These are phyloP conservation scores for Microchrysa polita DNA, from an alignment of 2,888 invertebrate species.

Conservation along the genomic window DNA sequence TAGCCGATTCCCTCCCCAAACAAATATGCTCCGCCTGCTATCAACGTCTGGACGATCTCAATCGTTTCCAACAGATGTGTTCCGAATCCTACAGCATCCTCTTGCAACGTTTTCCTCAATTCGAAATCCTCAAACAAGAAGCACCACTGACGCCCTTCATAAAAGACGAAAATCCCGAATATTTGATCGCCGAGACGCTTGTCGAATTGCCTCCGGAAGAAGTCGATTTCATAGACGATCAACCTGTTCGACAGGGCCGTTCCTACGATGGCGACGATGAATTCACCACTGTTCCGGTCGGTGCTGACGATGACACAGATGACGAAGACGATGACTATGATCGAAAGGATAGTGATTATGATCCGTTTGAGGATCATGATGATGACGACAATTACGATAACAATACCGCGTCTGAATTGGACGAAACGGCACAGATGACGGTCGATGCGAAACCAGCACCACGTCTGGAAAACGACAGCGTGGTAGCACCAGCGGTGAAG, in stretches of 20 bases:
- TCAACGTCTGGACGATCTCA: slow-evolving; percentile 20
- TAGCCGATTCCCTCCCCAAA: slow-evolving; percentile 34
- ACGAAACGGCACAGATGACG: not conserved
- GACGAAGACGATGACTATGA: slow-evolving; percentile 9
- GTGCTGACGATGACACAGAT: not conserved
- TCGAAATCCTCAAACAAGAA: slow-evolving; percentile 1
- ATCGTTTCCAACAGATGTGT: slow-evolving; percentile 45
- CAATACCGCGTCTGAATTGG: slow-evolving; percentile 4
- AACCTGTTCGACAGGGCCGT: not conserved
- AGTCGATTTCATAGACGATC: slow-evolving; percentile 16
- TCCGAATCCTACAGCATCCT: slow-evolving; percentile 20
- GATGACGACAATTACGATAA: slow-evolving; percentile 22
- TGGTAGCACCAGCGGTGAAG: slow-evolving; percentile 13
- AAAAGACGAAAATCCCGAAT: slow-evolving; percentile 23
- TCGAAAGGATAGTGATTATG: slow-evolving; percentile 17
- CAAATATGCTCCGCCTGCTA: slow-evolving; percentile 40
- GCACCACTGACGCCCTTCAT: not conserved
- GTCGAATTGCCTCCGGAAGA: slow-evolving; percentile 6
- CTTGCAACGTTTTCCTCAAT: not conserved
- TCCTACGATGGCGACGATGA: not conserved
- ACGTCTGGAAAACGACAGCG: slow-evolving; percentile 4
- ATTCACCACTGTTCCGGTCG: not conserved
- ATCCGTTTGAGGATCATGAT: slow-evolving; percentile 15
- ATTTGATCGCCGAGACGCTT: not conserved
- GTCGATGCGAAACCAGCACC: slow-evolving; percentile 7